Evolutionary conservation across 2,888 invertebrate genomes (phyloP).

Genomic region (Graphium colonna): DNA sequence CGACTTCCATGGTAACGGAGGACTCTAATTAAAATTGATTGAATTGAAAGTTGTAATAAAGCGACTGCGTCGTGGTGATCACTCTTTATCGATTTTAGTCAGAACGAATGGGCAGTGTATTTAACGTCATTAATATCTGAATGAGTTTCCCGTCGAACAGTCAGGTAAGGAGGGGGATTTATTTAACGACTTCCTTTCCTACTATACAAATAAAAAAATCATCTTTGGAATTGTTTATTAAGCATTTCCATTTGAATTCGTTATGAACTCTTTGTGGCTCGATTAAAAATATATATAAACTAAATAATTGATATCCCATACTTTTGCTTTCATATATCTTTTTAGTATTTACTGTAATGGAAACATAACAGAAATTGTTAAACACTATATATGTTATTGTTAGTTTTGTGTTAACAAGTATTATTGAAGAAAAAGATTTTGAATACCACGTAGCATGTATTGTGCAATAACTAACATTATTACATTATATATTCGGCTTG

Average conservation of each 20-base stretch:
- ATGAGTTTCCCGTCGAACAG: conserved; percentile 26
- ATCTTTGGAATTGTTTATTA: background rate
- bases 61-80: conserved; percentile 18
- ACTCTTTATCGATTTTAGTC: conserved; percentile 19
- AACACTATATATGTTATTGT: too few species aligned
- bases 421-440: too few species aligned
- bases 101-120: conserved; percentile 23
- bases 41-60: conserved; percentile 19
- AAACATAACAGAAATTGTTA: too few species aligned
- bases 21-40: conserved; percentile 23
- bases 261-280: too few species aligned
- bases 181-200: conserved; percentile 19
- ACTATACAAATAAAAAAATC: background rate
- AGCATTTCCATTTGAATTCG: background rate
- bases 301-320: too few species aligned
- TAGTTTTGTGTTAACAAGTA: too few species aligned
- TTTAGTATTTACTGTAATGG: too few species aligned
- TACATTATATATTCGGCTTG: too few species aligned
- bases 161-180: conserved; percentile 12
- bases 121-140: conserved; percentile 29
- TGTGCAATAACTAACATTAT: too few species aligned
- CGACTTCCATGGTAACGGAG: background rate
- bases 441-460: too few species aligned
- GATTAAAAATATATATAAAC: too few species aligned
- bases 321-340: too few species aligned